phyloP scores from a whole-genome alignment of 2,888 invertebrate genomes.

The Hipparchia semele region DNA sequence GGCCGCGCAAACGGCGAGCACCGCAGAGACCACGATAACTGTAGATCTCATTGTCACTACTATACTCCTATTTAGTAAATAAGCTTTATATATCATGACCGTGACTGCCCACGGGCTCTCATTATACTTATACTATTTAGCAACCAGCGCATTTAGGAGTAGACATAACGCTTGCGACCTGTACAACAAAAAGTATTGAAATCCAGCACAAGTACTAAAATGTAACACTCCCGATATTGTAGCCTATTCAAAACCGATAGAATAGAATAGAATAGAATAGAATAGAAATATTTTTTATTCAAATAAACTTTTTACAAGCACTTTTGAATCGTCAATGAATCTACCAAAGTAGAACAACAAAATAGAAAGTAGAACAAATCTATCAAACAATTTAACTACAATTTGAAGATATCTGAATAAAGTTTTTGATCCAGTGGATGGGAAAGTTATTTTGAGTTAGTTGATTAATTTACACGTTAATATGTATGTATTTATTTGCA shows the following conservation, averaged over 20 bases:
- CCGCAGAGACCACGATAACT: conserved; percentile 57
- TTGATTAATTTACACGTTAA: not conserved
- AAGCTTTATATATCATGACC: conserved; percentile 72
- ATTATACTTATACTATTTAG: conserved; percentile 48
- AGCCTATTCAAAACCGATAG: too few species aligned
- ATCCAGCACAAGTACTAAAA: not conserved
- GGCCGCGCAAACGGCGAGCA: conserved; percentile 50
- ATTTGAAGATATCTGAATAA: not conserved
- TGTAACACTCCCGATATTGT: too few species aligned
- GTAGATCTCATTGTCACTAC: conserved; percentile 56
- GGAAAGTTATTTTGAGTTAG: not conserved
- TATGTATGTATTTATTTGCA: too few species aligned
- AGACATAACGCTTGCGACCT: not conserved
- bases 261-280: too few species aligned
- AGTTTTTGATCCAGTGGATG: not conserved
- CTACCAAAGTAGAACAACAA: too few species aligned
- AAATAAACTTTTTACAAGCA: too few species aligned
- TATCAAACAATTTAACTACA: not conserved
- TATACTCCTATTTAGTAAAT: conserved; percentile 50
- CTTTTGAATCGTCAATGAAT: too few species aligned
- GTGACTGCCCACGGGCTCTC: conserved; percentile 68
- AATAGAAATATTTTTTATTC: too few species aligned
- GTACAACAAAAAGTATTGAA: not conserved
- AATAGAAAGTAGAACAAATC: not conserved
- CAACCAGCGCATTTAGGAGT: not conserved